Base-by-base conservation (phyloP, 2,888 invertebrate genomes). In the Acanthosepion pharaonis region DNA sequence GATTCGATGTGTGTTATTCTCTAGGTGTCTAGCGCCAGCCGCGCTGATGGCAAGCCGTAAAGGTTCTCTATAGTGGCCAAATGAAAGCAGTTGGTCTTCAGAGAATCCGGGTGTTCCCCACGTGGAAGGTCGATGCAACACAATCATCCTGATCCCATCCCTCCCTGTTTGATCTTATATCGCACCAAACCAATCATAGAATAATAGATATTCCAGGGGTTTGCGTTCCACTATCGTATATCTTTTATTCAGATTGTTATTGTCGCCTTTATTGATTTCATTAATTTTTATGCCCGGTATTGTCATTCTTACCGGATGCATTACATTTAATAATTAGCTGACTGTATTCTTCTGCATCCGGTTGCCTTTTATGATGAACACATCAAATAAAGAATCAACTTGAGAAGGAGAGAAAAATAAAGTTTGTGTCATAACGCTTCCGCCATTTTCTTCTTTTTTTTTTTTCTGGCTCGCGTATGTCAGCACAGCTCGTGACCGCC, bases 271-370 rank as follows among this genome's bases (percentile, higher is more conserved):
- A 78, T 78, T 8, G n/a, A 18, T 78, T 3, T n/a, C 5, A 78
- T 78, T 20, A 59, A 42, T 59, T 59, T 59, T 6, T 23, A 23
- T 59, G 5, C 78, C n/a, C 5, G 8, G 20, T 33, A 78, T 4
- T 15, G n/a, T 33, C 78, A 78, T 78, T 78, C 33, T 33, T n/a
- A 11, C n/a, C 78, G 78, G 78, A 78, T 78, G 2, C 78, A 33
- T 78, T 78, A n/a, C n/a, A 78, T 78, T 78, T 78, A 78, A n/a
- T 78, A 78, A 78, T 78, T 78, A 78, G 33, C 78, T 78, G 78
- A 33, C n/a, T 33, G 9, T 23, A 78, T 78, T 78, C n/a, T 78
- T 78, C 15, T 15, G 78, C 33, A 78, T 33, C 78, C 78, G 78
- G 78, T 78, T n/a, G n/a, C n/a, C 55, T 78, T 78, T 78, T 18